Conservation (phyloP, 92 coral and sea anemone species). For the Siderastrea siderea region DNA sequence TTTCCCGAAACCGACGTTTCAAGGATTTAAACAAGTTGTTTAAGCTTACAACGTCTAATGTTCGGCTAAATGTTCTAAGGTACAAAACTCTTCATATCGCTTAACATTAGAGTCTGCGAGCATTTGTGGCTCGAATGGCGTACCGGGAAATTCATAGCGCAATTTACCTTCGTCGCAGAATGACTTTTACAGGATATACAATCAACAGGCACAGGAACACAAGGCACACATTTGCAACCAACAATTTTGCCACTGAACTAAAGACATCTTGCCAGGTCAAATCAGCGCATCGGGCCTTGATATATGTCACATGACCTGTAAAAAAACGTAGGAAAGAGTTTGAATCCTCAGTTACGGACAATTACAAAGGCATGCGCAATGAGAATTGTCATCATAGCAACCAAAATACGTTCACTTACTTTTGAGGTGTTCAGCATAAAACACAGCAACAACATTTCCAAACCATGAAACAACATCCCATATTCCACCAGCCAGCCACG, state of each 20-base stretch:
- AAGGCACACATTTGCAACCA: too few species aligned
- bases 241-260: not conserved
- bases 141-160: not conserved
- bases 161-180: not conserved
- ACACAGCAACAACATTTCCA: not conserved
- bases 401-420: not conserved
- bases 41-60: too few species aligned
- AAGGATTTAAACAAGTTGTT: too few species aligned
- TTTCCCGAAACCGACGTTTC: too few species aligned
- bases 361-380: not conserved
- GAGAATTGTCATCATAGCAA: not conserved
- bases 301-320: not conserved
- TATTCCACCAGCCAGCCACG: not conserved
- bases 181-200: not conserved
- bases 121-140: too few species aligned
- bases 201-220: not conserved
- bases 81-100: too few species aligned
- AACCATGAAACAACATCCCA: not conserved
- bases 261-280: not conserved
- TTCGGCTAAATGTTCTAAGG: too few species aligned
- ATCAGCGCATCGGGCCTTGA: not conserved
- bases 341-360: not conserved
- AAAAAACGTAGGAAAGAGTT: not conserved
- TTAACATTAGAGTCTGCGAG: too few species aligned
- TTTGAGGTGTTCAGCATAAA: not conserved